Base-by-base conservation (phyloP, 2,113 vertebrate species). In the Cephalopholis sonnerati region DNA sequence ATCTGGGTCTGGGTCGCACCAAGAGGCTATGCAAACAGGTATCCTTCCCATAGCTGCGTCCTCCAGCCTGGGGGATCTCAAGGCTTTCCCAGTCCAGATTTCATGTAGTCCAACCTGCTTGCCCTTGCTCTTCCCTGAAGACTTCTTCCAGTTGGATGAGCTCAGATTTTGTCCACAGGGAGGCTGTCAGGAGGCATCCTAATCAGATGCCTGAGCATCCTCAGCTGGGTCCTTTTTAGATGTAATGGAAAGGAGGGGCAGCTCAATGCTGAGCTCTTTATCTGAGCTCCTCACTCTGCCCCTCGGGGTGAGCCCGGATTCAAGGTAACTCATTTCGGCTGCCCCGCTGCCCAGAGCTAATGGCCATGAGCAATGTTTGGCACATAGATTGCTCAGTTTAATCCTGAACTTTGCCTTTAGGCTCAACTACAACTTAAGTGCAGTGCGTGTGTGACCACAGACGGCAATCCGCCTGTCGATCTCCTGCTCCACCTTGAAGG, bases 281-380 rank as follows among this genome's bases (percentile, higher is more conserved):
- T 86, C 85, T 77, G 32, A 77, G 79, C 58, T 67, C 41, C 29
- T 59, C 81, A 88, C 50, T 7, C 55, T 55, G 24, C 70, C 77
- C 76, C 79, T 50, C 16, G 24, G 72, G 84, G 25, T 78, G 66
- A 80, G 46, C 29, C 51, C 46, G 66, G 25, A 80, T 73, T 57
- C 46, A 55, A 78, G 57, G 79, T 83, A 81, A 69, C 61, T 87
- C 53, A 80, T 85, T 67, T 81, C 5, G n/a, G 50, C 66, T 66
- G 20, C 62, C 59, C 36, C 36, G 12, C 62, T 66, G 77, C 86
- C 66, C 57, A 81, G n/a, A 85, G 82, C 84, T 77, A 75, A 83
- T 74, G 62, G 32, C 53, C 73, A 79, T 36, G 59, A 73, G 76
- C 78, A 62, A 82, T 71, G 62, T 68, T 72, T 27, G 18, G 25